Evolutionary conservation across 2,888 invertebrate genomes (phyloP).

Genomic region (Sphinx pinastri): DNA sequence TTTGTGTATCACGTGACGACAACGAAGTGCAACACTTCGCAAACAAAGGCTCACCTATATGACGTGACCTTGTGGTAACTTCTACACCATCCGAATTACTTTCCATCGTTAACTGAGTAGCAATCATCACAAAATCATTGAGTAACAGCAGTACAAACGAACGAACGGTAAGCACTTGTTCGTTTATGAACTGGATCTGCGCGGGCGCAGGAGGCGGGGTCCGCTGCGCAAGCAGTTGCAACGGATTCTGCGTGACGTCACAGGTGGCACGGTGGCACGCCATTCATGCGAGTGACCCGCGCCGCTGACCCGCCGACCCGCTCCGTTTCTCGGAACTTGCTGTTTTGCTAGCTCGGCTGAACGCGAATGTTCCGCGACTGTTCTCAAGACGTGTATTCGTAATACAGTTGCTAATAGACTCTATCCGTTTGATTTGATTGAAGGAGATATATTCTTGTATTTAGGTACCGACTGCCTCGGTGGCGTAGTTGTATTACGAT

Average conservation of each 20-base stretch:
- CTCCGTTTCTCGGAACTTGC: conserved; percentile 12
- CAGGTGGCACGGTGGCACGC: conserved; percentile 6
- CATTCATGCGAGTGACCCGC: conserved; percentile 22
- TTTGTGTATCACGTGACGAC: too few relatives aligned
- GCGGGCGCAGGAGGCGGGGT: background rate
- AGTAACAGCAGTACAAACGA: too few relatives aligned
- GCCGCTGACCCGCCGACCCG: conserved; percentile 30
- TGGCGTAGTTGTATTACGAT: too few relatives aligned
- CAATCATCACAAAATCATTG: too few relatives aligned
- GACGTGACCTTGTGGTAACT: too few relatives aligned
- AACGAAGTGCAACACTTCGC: too few relatives aligned
- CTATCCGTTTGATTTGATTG: too few relatives aligned
- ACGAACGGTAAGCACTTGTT: background rate
- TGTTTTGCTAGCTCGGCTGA: background rate
- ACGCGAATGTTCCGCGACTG: background rate
- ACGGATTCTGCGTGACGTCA: conserved; percentile 44
- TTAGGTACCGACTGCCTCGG: background rate
- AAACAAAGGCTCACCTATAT: too few relatives aligned
- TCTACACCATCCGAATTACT: too few relatives aligned
- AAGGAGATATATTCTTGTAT: too few relatives aligned
- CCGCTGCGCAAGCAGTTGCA: conserved; percentile 28
- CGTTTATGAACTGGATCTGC: background rate
- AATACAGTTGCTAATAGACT: background rate
- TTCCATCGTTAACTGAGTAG: too few relatives aligned
- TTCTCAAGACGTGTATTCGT: background rate